These are phyloP conservation scores for Phasianus colchicus DNA, from an alignment of 2,113 vertebrate genomes.

Conservation along the genomic window DNA sequence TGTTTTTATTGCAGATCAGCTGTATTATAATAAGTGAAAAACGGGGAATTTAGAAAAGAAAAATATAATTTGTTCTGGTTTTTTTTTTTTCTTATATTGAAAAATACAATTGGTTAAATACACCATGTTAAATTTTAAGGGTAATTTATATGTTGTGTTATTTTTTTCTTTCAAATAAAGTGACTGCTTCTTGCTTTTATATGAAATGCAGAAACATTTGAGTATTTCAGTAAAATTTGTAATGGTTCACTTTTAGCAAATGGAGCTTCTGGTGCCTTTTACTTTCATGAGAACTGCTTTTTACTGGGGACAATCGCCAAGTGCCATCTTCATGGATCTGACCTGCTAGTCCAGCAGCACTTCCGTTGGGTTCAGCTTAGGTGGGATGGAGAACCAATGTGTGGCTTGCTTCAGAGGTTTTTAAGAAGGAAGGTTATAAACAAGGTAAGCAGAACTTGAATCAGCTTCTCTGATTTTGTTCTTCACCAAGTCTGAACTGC, in stretches of 20 bases:
- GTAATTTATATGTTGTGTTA: neutral
- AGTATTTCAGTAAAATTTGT: neutral
- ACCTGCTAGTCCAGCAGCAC: slow-evolving; percentile 92
- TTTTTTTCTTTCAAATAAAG: neutral
- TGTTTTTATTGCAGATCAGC: neutral
- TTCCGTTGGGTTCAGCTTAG: slow-evolving; percentile 95
- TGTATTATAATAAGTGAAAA: neutral
- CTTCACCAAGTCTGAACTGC: neutral
- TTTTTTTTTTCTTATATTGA: neutral
- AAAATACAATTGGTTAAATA: neutral
- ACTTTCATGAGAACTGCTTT: slow-evolving; percentile 89
- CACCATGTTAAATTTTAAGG: neutral
- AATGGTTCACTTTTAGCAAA: slow-evolving; percentile 74
- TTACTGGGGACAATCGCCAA: slow-evolving; percentile 89
- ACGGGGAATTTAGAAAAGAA: neutral
- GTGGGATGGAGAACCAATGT: slow-evolving; percentile 93
- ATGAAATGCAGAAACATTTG: neutral
- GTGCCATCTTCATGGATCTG: slow-evolving; percentile 89
- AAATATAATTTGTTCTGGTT: neutral
- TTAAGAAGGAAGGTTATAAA: slow-evolving; percentile 87
- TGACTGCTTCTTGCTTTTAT: neutral
- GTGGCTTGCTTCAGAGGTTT: slow-evolving; percentile 87
- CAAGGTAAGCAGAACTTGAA: slow-evolving; percentile 78
- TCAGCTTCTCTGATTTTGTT: neutral
- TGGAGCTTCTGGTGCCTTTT: slow-evolving; percentile 82